These are phyloP conservation scores for Catocala nupta DNA, from an alignment of 2,888 invertebrate species.

Conservation along the genomic window DNA sequence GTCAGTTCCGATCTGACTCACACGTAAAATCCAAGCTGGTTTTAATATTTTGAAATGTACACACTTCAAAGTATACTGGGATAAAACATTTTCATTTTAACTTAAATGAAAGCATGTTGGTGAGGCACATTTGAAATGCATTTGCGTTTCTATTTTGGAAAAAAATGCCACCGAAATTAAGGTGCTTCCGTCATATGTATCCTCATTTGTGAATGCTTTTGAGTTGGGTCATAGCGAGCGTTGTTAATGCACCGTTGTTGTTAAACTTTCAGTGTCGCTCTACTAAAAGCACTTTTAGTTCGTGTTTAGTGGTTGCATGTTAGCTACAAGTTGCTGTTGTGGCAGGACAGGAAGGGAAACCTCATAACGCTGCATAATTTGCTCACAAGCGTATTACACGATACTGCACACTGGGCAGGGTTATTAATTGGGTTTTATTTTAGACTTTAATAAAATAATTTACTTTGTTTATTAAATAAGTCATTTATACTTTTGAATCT, in stretches of 20 bases:
- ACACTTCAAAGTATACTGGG: no score
- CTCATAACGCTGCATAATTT: conserved; percentile 24
- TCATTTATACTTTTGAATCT: no score
- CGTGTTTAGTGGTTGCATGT: conserved; percentile 24
- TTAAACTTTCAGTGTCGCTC: not conserved
- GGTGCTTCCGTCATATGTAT: not conserved
- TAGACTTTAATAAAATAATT: no score
- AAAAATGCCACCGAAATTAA: conserved; percentile 2
- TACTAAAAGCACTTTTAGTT: conserved; percentile 4
- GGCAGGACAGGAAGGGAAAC: conserved; percentile 29
- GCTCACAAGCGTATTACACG: conserved; percentile 15
- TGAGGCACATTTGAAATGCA: conserved; percentile 16
- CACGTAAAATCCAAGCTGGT: conserved; percentile 8
- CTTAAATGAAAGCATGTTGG: not conserved
- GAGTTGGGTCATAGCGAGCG: conserved; percentile 7
- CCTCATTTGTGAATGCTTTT: conserved; percentile 9
- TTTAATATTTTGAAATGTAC: no score
- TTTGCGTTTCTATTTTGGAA: conserved; percentile 16
- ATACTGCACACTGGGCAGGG: not conserved
- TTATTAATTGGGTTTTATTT: not conserved
- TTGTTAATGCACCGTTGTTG: conserved; percentile 8
- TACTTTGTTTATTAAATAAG: no score
- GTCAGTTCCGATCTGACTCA: conserved; percentile 19
- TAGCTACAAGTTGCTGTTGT: conserved; percentile 17
- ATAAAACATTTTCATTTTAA: not conserved